Base-by-base conservation (phyloP, 2,888 invertebrate genomes). In the Alloscopus bannaensis region DNA sequence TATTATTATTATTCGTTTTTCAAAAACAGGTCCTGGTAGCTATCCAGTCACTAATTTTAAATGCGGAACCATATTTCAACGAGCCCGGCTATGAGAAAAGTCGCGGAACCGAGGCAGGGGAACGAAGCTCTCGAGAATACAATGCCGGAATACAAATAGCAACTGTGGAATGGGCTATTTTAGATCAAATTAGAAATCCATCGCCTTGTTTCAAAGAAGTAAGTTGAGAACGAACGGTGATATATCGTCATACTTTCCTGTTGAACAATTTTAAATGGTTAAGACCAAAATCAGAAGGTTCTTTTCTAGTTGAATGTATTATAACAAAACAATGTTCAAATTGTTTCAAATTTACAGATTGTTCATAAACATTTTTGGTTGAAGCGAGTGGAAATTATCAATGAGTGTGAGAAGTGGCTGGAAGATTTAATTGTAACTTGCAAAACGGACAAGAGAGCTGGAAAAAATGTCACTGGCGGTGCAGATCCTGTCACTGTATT, bases 81-180 rank as follows among this genome's bases (percentile, higher is more conserved):
- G 97, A 97, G 89, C 96, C 97, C 22, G 96, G 97, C 69, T 97
- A 95, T 89, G 97, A 97, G 89, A 91, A 96, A 86, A 94, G 94
- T 86, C 92, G 96, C 78, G 96, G 96, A 82, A 95, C 96, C 42
- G 93, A 94, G 80, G 93, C 94, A 24, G 97, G 97, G 85, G 94
- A 93, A 86, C 94, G 94, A 88, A 95, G 95, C 87, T 96, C 96
- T 83, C 92, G 94, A 87, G 97, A 97, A 89, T 98, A 98, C 90
- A 97, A 97, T 89, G 94, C 95, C 86, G 97, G 97, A 89, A 96
- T 98, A 87, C 94, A 95, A 89, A 96, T 97, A 89, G 97, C 97
- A 11, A 96, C 95, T 84, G 96, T 95, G 83, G 93, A 95, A 88
- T 98, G 97, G 97, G 97, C 96, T 83, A 97, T 98, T 96, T 91